Percentiles rank a stretch among this genome's conserved stretches.
Conservation (phyloP, 2,888 invertebrate genomes). For the Philopedon plagiatum region DNA sequence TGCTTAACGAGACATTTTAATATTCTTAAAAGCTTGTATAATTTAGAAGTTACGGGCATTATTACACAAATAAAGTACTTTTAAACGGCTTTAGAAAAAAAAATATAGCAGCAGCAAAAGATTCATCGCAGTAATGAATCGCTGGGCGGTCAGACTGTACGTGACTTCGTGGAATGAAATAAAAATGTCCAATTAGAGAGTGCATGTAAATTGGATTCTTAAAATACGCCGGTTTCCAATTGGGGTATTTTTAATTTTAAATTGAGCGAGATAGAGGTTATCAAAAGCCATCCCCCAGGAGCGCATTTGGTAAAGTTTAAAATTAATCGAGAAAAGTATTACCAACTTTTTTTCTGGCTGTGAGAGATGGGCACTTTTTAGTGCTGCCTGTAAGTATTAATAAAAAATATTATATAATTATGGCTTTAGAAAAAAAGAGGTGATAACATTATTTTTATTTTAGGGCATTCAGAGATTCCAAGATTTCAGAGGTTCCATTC, state of each 20-base stretch:
- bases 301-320: constrained; percentile 1
- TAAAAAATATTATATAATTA: too few relatives aligned
- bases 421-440: too few relatives aligned
- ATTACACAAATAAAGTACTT: constrained; percentile 44
- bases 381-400: too few relatives aligned
- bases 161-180: constrained; percentile 59
- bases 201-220: constrained; percentile 61
- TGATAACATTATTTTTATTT: too few relatives aligned
- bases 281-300: not conserved
- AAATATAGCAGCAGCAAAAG: constrained; percentile 39
- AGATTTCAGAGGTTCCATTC: too few relatives aligned
- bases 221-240: constrained; percentile 57
- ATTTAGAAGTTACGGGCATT: constrained; percentile 35
- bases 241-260: constrained; percentile 58
- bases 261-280: constrained; percentile 41
- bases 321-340: too few relatives aligned
- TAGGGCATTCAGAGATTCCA: too few relatives aligned
- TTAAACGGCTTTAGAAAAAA: constrained; percentile 36
- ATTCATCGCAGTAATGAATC: constrained; percentile 47
- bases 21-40: constrained; percentile 45
- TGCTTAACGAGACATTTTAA: constrained; percentile 26
- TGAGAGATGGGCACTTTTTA: too few relatives aligned
- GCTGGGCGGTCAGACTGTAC: constrained; percentile 50
- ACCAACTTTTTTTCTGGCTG: too few relatives aligned
- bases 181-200: constrained; percentile 62